Evolutionary conservation across 1,140 invertebrate species (phyloP), one percentile per base, ranked within the genome.

Genomic region (Aphis craccivora): DNA sequence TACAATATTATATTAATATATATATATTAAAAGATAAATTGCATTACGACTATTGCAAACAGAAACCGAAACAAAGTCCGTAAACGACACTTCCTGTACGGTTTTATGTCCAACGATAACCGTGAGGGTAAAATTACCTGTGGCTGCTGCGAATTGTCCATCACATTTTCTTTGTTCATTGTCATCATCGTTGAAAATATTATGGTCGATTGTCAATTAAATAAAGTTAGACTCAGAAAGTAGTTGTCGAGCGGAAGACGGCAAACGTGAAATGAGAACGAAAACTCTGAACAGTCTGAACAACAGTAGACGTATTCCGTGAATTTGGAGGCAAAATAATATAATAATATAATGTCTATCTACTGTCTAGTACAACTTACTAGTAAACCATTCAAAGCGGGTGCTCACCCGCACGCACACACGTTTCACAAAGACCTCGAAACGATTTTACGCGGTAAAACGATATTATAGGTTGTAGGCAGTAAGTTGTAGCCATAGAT

Each of bases 401-500:
- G 30, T 4, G 60, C 14, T 76, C 60, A n/a, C 30, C 14, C 30
- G 35, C 35, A 35, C 48, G 87, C 87, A 30, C 87, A 11, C 9
- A 20, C 20, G n/a, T 35, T 35, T 35, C 45, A 87, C 86, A 87
- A 87, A 51, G 86, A 87, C 86, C 25, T 20, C 14, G 35, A 23
- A 1, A 37, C 30, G 35, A 55, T 55, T 89, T 89, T 89, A 30
- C 88, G 88, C 88, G 88, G 48, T 55, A 89, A 55, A 89, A 89
- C 35, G 40, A 6, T 45, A 18, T 51, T 18, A 37, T 18, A 37
- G n/a, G 35, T 35, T 20, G n/a, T 37, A 35, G 4, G 5, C n/a
- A 35, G 18, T 45, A 45, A 18, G 11, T 87, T 87, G 45, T 87
- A 30, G 30, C 84, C 14, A 51, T 51, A 51, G 48, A 51, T 51